Base-by-base conservation (phyloP, 1,140 invertebrate species). In the Holcopasites calliopsidis region DNA sequence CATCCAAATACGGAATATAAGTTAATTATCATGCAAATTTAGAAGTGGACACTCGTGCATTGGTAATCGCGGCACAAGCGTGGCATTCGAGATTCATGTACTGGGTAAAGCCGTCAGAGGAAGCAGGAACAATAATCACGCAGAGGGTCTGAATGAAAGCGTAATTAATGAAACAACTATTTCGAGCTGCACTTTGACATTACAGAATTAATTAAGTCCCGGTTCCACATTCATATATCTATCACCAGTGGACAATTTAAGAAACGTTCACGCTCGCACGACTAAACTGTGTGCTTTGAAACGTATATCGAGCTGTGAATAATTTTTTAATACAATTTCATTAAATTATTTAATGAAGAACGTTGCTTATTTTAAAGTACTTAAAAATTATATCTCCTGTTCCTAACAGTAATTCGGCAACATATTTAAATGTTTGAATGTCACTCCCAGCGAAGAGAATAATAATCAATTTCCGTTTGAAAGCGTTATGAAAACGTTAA, bases 81-180 rank as follows among this genome's bases (percentile, higher is more conserved):
- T 13, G 23, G 28, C n/a, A 38, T 5, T 7, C n/a, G 8, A 11
- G 10, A 54, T 54, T 68, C 33, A 31, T 31, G 31, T 23, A 33
- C n/a, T 8, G 11, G 16, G 38, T 8, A 33, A 26, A 58, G 38
- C 38, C 18, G 40, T 55, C 50, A 58, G 28, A 42, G 54, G 13
- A 47, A 58, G 57, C 66, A 26, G 26, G 35, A 57, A 58, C 66
- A 58, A 58, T 47, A 47, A 70, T 47, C 38, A 28, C 38, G n/a
- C 28, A 47, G 28, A 23, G 18, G n/a, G 33, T 11, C 13, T 11
- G 38, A 44, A 44, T n/a, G 52, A 70, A 58, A 70, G 52, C 52
- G 61, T 61, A 71, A 71, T 71, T 71, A 71, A 71, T 71, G 44
- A 47, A 62, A 50, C 21, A 28, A 38, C 16, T 71, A 61, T 61